phyloP scores from a whole-genome alignment of 2,888 invertebrate species.

The Sphecodes monilicornis region DNA sequence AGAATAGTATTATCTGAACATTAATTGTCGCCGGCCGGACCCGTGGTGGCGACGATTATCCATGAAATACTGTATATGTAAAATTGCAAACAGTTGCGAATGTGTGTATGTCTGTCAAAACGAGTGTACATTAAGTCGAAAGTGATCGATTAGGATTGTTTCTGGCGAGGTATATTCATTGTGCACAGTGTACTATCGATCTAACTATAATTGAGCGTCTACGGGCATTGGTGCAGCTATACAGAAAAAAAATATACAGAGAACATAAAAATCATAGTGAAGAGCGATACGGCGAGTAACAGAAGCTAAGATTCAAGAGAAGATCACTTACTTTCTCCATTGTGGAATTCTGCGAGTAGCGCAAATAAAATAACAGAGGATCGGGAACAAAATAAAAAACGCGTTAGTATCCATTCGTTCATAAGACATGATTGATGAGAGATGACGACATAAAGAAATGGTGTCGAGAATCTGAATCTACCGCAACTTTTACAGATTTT shows the following conservation, averaged over 20 bases:
- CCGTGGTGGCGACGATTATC: too few species aligned
- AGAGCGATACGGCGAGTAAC: constrained; percentile 71
- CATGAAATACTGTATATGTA: too few species aligned
- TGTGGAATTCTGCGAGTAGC: constrained; percentile 93
- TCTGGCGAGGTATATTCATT: constrained; percentile 58
- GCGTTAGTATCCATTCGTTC: constrained; percentile 82
- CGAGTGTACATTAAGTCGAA: not conserved
- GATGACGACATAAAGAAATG: constrained; percentile 72
- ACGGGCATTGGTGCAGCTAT: constrained; percentile 72
- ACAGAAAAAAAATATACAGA: constrained; percentile 63
- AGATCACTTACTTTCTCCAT: constrained; percentile 96
- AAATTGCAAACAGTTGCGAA: not conserved
- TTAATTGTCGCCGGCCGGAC: too few species aligned
- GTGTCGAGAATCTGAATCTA: constrained; percentile 68
- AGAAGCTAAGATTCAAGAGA: constrained; percentile 79
- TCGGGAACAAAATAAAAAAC: constrained; percentile 84
- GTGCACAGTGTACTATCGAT: constrained; percentile 41
- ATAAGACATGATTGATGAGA: constrained; percentile 73
- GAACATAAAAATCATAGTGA: constrained; percentile 64
- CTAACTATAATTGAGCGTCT: constrained; percentile 63
- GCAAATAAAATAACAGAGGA: constrained; percentile 84
- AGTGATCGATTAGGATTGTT: not conserved
- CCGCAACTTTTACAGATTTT: constrained; percentile 73
- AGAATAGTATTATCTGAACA: too few species aligned
- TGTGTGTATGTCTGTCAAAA: not conserved